Evolutionary conservation across 2,113 vertebrate species (phyloP).

Genomic region (Agapornis roseicollis): DNA sequence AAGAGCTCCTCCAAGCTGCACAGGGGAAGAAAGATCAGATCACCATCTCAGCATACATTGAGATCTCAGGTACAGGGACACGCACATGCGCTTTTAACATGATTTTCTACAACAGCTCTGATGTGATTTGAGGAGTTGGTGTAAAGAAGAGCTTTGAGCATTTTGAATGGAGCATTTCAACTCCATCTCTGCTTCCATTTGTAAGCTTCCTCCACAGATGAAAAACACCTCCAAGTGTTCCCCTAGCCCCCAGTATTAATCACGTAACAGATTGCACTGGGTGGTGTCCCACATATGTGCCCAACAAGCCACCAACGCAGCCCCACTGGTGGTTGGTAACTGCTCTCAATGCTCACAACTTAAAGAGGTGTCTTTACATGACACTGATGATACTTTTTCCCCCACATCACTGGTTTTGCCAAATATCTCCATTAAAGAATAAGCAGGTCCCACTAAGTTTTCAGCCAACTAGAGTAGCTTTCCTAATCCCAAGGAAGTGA

Average conservation of each 20-base stretch:
- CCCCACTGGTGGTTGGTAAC: fast-evolving
- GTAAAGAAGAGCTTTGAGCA: background rate
- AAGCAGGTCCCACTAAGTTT: background rate
- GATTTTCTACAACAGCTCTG: background rate
- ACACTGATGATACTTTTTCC: background rate
- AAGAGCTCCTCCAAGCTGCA: conserved; percentile 96
- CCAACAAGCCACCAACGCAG: background rate
- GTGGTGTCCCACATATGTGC: background rate
- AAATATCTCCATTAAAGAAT: background rate
- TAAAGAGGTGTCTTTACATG: background rate
- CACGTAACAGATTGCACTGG: background rate
- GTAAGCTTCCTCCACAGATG: background rate
- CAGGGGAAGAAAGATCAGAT: conserved; percentile 7
- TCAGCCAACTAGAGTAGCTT: background rate
- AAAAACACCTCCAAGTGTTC: background rate
- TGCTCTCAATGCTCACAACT: background rate
- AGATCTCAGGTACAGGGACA: background rate
- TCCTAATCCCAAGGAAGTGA: background rate
- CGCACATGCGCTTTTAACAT: background rate
- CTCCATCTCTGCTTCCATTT: background rate
- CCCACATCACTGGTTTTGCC: background rate
- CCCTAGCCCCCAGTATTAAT: background rate
- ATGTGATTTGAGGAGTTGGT: background rate
- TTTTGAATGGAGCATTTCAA: background rate
- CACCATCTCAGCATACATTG: background rate